Percentiles rank a stretch among this genome's conserved stretches.
These are phyloP conservation scores for Microcebus ravelobensis DNA, from an alignment of 2,113 vertebrate species.

Conservation along the genomic window DNA sequence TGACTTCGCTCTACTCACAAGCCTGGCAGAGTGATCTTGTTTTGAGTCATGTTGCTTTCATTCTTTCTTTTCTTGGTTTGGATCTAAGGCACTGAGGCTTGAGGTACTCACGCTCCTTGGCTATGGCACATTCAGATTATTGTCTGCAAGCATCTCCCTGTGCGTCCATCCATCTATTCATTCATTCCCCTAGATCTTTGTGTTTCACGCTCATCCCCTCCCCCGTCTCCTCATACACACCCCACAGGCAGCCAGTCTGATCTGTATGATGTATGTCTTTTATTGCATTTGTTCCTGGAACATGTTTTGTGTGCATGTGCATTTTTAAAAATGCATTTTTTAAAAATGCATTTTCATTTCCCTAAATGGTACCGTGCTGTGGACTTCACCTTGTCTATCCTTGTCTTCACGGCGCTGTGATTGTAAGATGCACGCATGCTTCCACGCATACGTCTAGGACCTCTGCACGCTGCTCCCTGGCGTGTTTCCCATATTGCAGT, in stretches of 20 bases:
- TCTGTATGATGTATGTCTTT: neutral
- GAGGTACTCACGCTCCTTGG: neutral
- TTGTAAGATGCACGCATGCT: accelerated
- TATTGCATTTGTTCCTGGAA: neutral
- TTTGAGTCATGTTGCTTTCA: neutral
- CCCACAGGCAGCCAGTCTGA: neutral
- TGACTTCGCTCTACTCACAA: neutral
- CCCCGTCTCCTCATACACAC: accelerated
- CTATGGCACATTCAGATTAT: neutral
- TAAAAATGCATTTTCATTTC: neutral
- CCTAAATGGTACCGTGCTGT: neutral
- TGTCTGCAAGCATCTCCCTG: neutral
- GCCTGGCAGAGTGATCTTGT: neutral
- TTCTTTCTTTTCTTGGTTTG: neutral
- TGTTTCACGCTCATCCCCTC: too few species aligned
- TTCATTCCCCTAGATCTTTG: neutral
- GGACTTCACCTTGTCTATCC: neutral
- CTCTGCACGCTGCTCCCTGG: accelerated
- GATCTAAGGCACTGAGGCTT: neutral
- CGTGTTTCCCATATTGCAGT: neutral
- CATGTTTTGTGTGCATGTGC: neutral
- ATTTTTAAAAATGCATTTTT: too few species aligned
- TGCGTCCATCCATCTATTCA: neutral
- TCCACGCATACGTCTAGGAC: accelerated
- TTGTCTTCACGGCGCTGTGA: neutral